Evolutionary conservation across 2,888 invertebrate species (phyloP), one percentile per base, ranked within the genome.

Genomic region (Dendrolimus pini): DNA sequence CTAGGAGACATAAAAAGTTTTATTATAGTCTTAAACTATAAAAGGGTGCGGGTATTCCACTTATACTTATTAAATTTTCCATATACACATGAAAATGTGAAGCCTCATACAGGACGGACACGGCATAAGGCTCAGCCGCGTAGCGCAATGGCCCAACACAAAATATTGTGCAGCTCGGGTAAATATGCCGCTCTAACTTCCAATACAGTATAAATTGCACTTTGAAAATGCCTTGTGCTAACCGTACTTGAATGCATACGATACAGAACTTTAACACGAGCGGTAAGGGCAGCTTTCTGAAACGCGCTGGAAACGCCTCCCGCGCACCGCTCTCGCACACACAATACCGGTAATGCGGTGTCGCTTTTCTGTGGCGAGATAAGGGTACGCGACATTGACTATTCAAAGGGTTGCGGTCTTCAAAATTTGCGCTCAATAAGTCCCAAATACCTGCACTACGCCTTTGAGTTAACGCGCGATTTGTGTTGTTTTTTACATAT

Each of bases 171-270:
- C 82, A 78, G 75, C 74, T 71, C 66, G 78, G 71, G 81, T 82
- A 82, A 85, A 82, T 81, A 69, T 72, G 71, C 65, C 75, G 82
- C 79, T 85, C 81, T 82, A 83, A 83, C 83, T 85, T 87, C 85
- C 89, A 88, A 89, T 89, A 89, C 88, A 88, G 87, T 85, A 90
- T 89, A 89, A 90, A 90, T 89, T 89, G 90, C 89, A 89, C 85
- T 88, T 85, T 85, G 83, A 85, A 90, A 87, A 89, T 84, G 78
- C 73, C 80, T 79, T 74, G 82, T 82, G 81, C 75, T 79, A 81
- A 74, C 65, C 56, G 65, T 70, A 71, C 30, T 30, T 30, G 30
- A 30, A 30, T 76, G 77, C 79, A 80, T 68, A 75, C 81, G 75
- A 86, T 80, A 83, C 70, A 69, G 78, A 71, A 77, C 87, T 78